These are phyloP conservation scores for Amphimallon solstitiale DNA, from an alignment of 2,888 invertebrate genomes.

Conservation along the genomic window DNA sequence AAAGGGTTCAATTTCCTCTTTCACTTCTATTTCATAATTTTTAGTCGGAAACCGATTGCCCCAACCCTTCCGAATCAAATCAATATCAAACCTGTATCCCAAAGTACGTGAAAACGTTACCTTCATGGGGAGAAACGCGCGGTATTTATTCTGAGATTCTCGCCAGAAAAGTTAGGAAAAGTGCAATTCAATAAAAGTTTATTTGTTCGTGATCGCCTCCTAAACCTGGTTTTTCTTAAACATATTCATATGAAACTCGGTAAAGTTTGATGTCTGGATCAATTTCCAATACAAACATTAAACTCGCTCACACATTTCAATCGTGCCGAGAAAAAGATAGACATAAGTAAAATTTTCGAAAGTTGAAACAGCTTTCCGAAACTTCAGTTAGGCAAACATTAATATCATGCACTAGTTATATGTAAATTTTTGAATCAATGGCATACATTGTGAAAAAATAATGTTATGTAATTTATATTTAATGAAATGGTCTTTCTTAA, in stretches of 20 bases:
- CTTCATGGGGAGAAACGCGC: not conserved
- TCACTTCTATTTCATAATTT: no score
- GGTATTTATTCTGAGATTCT: constrained; percentile 4
- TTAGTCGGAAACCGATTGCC: no score
- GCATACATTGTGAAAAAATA: no score
- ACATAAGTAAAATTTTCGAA: constrained; percentile 42
- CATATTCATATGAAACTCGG: constrained; percentile 50
- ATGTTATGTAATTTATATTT: no score
- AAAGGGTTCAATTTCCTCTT: no score
- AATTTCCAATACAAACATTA: constrained; percentile 53
- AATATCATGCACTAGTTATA: not conserved
- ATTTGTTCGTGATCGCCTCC: constrained; percentile 19
- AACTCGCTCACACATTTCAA: constrained; percentile 45
- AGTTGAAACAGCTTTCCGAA: constrained; percentile 39
- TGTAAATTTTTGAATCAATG: no score
- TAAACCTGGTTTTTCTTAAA: constrained; percentile 40
- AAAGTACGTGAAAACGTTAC: not conserved
- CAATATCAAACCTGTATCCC: no score
- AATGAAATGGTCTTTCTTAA: no score
- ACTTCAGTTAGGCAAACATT: constrained; percentile 38
- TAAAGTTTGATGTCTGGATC: constrained; percentile 50
- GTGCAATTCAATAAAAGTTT: constrained; percentile 22
- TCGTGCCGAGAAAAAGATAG: constrained; percentile 6
- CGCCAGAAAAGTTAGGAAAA: not conserved
- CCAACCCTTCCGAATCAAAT: no score